Evolutionary conservation across 2,888 invertebrate species (phyloP), one percentile per base, ranked within the genome.

Genomic region (Thera obeliscata): DNA sequence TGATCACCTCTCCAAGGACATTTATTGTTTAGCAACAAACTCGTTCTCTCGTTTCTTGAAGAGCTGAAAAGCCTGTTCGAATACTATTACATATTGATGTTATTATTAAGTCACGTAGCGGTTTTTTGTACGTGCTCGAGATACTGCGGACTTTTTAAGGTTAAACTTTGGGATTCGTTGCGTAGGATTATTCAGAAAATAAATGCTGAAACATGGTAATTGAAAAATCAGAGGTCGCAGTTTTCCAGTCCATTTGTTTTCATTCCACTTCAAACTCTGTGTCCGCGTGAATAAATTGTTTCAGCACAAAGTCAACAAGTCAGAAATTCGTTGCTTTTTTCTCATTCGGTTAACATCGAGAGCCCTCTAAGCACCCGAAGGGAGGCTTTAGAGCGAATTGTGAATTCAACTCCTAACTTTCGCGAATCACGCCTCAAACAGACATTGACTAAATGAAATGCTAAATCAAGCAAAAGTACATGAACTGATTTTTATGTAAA

Each of bases 331-430:
- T 74, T 71, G 71, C 72, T 74, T 76, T 74, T 75, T 76, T 75
- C 66, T 68, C 67, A 59, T 70, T 73, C 71, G 74, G 78, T 78
- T 79, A 80, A 79, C 74, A 80, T 78, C 66, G 74, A 71, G 74
- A 74, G 73, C 68, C 74, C 56, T 67, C 67, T 67, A 59, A 74
- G 67, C 74, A 71, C 57, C 73, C 59, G 69, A 76, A 65, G 66
- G 72, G 69, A 74, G 74, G 73, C 74, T 77, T 75, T 76, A 73
- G 66, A 66, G 66, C 59, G 70, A 71, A 78, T 76, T 80, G 77
- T 76, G 74, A 76, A 77, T 55, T 60, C 74, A 72, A 73, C 56
- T 67, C 67, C 69, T 66, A 74, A 77, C 73, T 76, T 71, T 62
- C 63, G 61, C 64, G 69, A 66, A 74, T 77, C 72, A 69, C 65